phyloP scores from a whole-genome alignment of 2,888 invertebrate species.

The Drosophila putrida region DNA sequence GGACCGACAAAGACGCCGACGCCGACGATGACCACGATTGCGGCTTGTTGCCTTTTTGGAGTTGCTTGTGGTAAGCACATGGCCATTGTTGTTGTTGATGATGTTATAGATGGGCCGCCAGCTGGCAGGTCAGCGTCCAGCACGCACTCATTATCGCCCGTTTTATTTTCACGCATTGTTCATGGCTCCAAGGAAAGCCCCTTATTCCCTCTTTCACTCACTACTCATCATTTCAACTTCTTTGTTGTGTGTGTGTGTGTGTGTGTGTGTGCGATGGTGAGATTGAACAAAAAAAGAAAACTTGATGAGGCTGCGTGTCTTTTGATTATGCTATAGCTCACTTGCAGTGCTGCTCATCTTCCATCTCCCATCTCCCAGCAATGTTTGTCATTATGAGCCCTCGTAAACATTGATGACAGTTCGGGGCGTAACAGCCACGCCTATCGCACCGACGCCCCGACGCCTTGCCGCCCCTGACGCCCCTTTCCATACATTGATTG shows the following conservation, averaged over 20 bases:
- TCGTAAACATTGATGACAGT: conserved; percentile 78
- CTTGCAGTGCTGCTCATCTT: conserved; percentile 35
- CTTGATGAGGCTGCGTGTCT: conserved; percentile 73
- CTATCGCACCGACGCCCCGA: conserved; percentile 8
- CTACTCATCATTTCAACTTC: background rate
- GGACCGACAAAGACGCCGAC: conserved; percentile 5
- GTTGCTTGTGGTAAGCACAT: conserved; percentile 47
- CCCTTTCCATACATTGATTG: conserved; percentile 41
- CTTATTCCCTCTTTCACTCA: background rate
- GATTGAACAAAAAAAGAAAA: conserved; percentile 56
- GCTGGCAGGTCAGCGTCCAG: conserved; percentile 55
- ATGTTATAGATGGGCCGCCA: conserved; percentile 41
- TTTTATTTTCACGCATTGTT: conserved; percentile 71
- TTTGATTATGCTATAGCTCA: conserved; percentile 69
- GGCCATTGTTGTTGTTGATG: conserved; percentile 37
- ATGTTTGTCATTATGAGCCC: conserved; percentile 66
- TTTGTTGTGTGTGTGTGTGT: conserved; percentile 14
- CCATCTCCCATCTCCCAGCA: conserved; percentile 25
- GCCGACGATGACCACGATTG: background rate
- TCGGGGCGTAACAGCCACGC: conserved; percentile 32
- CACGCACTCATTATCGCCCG: conserved; percentile 71
- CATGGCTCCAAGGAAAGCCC: conserved; percentile 15
- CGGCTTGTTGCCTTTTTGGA: conserved; percentile 72
- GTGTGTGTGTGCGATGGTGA: background rate
- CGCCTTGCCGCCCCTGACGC: background rate